Base-by-base conservation (phyloP, 2,113 vertebrate genomes). In the Chroicocephalus ridibundus region DNA sequence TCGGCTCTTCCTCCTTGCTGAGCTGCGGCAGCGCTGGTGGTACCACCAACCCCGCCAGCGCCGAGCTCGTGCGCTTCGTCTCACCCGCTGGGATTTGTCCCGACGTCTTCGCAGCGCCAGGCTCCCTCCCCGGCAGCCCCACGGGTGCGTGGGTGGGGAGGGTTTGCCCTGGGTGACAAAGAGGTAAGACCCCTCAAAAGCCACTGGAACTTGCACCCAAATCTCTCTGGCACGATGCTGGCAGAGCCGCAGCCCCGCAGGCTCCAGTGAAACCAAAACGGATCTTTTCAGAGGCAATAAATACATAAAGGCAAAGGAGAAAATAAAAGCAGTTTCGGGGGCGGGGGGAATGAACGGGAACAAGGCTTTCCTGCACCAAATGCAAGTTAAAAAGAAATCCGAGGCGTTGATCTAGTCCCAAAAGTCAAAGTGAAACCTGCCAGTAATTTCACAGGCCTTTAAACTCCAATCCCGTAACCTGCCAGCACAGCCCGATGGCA, bases 81-180 rank as follows among this genome's bases (percentile, higher is more conserved):
- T 82, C 75, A 40, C 77, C 19, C 14, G 9, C 93, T 27, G 89
- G 89, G 96, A 87, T 96, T 96, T 91, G 78, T 86, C 78, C 82
- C 0, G 1, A 16, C 2, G 20, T 24, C 47, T 71, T 47, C 1
- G 1, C 20, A 0, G 65, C 2, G 31, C 5, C 65, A 4, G 24
- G 15, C 2, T 5, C 54, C 3, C 36, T 15, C 20, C 44, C 21
- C 7, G 1, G n/a, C 82, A 58, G 49, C n/a, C n/a, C 75, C 40
- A 7, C 4, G 11, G 55, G 34, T 1, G 3, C 4, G 1, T 5
- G 81, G 52, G 47, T 57, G 38, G 58, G 58, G 55, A 65, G 40
- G 81, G 52, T 71, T 71, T 75, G 85, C 65, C 68, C 70, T 25
- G 54, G 7, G 1, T 0, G 14, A 54, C 27, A 10, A 54, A 20